phyloP scores from a whole-genome alignment of 2,888 invertebrate genomes.

The Ennomos erosarius region DNA sequence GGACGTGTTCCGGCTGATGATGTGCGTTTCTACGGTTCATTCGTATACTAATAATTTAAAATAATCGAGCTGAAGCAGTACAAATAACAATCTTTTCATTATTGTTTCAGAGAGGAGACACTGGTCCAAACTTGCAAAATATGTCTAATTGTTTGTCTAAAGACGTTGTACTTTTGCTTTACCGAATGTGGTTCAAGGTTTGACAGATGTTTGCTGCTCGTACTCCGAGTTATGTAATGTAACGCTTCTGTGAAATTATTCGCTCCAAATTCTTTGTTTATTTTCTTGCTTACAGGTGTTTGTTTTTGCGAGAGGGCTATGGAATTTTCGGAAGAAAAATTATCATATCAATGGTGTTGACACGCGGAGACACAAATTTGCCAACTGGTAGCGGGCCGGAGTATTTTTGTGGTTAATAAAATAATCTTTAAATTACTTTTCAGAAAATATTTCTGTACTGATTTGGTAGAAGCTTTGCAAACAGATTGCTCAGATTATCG shows the following conservation, averaged over 20 bases:
- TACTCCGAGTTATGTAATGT: constrained; percentile 16
- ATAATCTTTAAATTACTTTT: no score
- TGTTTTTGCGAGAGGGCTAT: constrained; percentile 20
- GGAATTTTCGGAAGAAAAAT: constrained; percentile 11
- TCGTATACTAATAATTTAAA: no score
- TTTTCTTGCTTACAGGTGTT: constrained; percentile 21
- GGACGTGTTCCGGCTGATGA: no score
- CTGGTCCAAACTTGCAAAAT: constrained; percentile 18
- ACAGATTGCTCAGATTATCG: no score
- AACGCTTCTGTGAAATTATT: constrained; percentile 24
- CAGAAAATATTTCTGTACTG: no score
- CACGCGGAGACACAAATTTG: background rate
- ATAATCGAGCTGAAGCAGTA: no score
- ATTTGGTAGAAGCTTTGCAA: no score
- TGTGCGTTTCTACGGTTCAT: no score
- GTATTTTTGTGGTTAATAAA: no score
- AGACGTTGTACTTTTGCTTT: constrained; percentile 15
- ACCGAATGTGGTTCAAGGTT: constrained; percentile 32
- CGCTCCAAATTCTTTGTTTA: constrained; percentile 27
- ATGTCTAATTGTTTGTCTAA: constrained; percentile 27
- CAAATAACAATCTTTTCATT: background rate
- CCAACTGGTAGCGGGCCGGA: no score
- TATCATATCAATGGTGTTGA: constrained; percentile 14
- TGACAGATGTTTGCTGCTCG: constrained; percentile 2
- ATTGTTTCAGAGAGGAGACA: constrained; percentile 12